phyloP scores from a whole-genome alignment of 1,140 invertebrate genomes.

The Penaeus chinensis region DNA sequence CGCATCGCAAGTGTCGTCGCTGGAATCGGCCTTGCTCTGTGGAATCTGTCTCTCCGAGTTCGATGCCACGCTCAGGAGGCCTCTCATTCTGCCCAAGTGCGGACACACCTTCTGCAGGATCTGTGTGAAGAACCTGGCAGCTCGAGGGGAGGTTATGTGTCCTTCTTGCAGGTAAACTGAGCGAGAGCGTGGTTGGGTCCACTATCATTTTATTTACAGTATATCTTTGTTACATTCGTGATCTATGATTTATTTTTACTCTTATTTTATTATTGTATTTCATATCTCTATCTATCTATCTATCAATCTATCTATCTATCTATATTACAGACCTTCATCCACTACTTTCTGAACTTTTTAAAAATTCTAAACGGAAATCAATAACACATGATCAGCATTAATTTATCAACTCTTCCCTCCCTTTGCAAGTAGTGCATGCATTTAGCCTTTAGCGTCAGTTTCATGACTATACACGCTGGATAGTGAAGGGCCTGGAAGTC shows the following conservation, averaged over 20 bases:
- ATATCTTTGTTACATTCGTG: background rate
- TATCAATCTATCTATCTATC: no score
- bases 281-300: background rate
- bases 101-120: slow-evolving; percentile 48
- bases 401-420: no score
- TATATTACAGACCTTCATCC: no score
- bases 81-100: slow-evolving; percentile 33
- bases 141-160: background rate
- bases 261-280: no score
- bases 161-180: background rate
- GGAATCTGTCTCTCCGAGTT: slow-evolving; percentile 14
- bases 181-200: background rate
- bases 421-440: no score
- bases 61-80: slow-evolving; percentile 14
- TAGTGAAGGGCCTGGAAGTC: no score
- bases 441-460: no score
- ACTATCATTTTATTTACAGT: background rate
- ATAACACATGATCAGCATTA: no score
- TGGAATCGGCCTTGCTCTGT: background rate
- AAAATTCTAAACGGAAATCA: no score
- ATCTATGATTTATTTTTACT: background rate
- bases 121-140: slow-evolving; percentile 15
- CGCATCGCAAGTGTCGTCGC: background rate
- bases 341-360: no score
- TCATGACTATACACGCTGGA: no score